Evolutionary conservation across 1,140 invertebrate species (phyloP), one percentile per base, ranked within the genome.

Genomic region (Listronotus bonariensis): DNA sequence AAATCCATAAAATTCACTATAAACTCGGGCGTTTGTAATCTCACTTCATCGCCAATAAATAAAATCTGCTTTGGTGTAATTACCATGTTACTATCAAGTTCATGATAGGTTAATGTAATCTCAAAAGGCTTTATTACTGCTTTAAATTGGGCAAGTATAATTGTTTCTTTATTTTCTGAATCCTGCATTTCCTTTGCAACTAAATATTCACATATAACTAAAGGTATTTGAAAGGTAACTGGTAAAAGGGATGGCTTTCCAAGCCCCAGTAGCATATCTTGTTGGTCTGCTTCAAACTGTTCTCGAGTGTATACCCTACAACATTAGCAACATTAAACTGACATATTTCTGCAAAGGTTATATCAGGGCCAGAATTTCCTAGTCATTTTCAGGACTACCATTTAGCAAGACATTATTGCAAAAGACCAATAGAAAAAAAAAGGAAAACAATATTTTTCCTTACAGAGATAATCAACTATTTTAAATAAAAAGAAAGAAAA

Each of bases 221-320:
- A 12, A 3, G 55, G 55, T 9, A 57, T 26, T 46, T 11, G 1
- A 15, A 57, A 45, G 32, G 36, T 15, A 11, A 45, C 9, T 45
- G 38, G 11, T n/a, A 26, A 38, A 2, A 9, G 7, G 3, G 55
- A 36, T 15, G 17, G 14, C 9, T 38, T 41, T 11, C 40, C 34
- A 41, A 41, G 12, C 6, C n/a, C 14, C 40, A 54, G 41, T 1
- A 48, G 12, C 2, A 11, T 14, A 17, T 10, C 14, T 17, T 54
- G 10, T 11, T 26, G 42, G 14, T 57, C 55, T 32, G 42, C 18
- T 45, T 43, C 43, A 46, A 32, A 57, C 34, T 57, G 40, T 10
- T 57, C 55, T 45, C 9, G 26, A 9, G 42, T 57, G 15, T 43
- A 57, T n/a, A 57, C 18, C 18, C 55, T 57, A 54, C 7, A 55